Base-by-base conservation (phyloP, 2,888 invertebrate genomes). In the Venusia cambrica region DNA sequence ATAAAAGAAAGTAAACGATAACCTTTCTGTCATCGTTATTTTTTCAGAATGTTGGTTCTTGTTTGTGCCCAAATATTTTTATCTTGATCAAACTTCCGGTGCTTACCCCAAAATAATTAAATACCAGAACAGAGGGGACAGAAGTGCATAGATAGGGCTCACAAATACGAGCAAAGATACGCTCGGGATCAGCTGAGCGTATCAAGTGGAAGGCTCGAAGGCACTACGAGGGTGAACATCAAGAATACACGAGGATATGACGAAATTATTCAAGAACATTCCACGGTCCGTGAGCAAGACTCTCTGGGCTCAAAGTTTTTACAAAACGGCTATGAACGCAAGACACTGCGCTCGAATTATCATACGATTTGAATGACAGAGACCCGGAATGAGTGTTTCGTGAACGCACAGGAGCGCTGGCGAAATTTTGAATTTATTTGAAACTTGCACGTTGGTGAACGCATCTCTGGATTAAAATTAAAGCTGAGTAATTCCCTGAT, bases 121-220 rank as follows among this genome's bases (percentile, higher is more conserved):
- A 12, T 28, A 33, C 5, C 9, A 19, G 20, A 36, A 19, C 28
- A 32, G 7, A 32, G 19, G 26, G 24, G 27, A 27, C 32, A 38
- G 24, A 45, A 40, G 28, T 28, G 26, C 34, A 33, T 13, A 33
- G 37, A 34, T 36, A 38, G 26, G 21, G 31, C 43, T 41, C 41
- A 16, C 24, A 27, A 17, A n/a, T n/a, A n/a, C n/a, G 25, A 5
- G 21, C 36, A 36, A 38, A 41, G 49, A 46, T 35, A 46, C 49
- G 25, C 34, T 26, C 4, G 21, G 20, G 21, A 20, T 15, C 39
- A 38, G 34, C 43, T 37, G 33, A 42, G 49, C 49, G 35, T 49
- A 33, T 35, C 45, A 20, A 46, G 28, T 35, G 38, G 31, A 32
- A 33, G 11, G 27, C 31, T 28, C 33, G 33, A 36, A 36, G 38